A percentile compares a stretch with the other conserved stretches of the same genome.
These are phyloP conservation scores for Tachina fera DNA, from an alignment of 2,888 invertebrate species.

Conservation along the genomic window DNA sequence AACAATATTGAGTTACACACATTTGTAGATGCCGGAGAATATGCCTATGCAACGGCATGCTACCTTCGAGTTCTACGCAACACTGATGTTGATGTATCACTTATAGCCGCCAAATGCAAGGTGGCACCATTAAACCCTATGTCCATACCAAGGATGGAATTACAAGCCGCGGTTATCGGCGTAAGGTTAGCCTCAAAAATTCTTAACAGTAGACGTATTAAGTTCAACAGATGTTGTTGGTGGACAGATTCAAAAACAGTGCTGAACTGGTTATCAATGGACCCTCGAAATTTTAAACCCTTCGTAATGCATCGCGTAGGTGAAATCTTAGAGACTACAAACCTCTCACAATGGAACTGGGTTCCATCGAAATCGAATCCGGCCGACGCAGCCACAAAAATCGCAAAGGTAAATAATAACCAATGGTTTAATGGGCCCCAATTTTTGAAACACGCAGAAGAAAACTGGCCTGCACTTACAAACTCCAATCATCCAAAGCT, in stretches of 20 bases:
- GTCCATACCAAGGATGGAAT: not conserved
- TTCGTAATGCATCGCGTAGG: slow-evolving; percentile 13
- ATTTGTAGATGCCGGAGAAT: not conserved
- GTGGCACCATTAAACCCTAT: not conserved
- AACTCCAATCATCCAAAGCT: too few species aligned
- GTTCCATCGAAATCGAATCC: slow-evolving; percentile 14
- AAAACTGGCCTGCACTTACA: too few species aligned
- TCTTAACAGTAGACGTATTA: not conserved
- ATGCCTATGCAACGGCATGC: not conserved
- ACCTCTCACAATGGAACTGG: slow-evolving; percentile 1
- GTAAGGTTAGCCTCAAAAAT: not conserved
- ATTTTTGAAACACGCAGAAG: too few species aligned
- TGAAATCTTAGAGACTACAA: slow-evolving; percentile 9
- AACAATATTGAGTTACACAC: not conserved
- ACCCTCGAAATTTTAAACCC: not conserved
- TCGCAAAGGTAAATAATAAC: not conserved
- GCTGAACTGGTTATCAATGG: not conserved
- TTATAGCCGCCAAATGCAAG: not conserved
- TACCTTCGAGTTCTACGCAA: not conserved
- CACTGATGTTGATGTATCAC: not conserved
- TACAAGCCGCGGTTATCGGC: not conserved
- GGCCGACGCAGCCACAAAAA: slow-evolving; percentile 13
- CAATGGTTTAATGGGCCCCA: too few species aligned
- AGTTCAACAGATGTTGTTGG: not conserved
- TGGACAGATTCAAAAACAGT: not conserved